Evolutionary conservation across 2,113 vertebrate species (phyloP).

Genomic region (Baryphthengus martii): DNA sequence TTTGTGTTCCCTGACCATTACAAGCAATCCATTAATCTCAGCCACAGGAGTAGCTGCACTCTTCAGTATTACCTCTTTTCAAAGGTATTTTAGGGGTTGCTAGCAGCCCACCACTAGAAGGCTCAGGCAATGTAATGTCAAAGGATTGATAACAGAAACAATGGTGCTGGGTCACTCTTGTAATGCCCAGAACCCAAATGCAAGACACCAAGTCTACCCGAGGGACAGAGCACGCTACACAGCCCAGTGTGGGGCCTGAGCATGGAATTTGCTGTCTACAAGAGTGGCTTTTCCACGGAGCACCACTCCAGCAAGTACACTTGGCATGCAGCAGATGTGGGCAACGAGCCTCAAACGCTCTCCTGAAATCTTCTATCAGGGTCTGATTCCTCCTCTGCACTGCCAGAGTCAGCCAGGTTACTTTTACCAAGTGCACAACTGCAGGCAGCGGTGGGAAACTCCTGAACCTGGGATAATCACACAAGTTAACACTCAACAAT

Average conservation of each 20-base stretch:
- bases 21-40: background rate
- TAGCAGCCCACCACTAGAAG: background rate
- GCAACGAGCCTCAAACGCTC: background rate
- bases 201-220: background rate
- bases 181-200: background rate
- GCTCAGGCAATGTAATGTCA: background rate
- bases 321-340: background rate
- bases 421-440: background rate
- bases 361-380: background rate
- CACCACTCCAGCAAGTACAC: background rate
- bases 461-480: background rate
- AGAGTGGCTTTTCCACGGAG: background rate
- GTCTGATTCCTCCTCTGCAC: background rate
- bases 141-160: background rate
- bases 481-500: background rate
- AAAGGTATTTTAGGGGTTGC: background rate
- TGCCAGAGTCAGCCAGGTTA: background rate
- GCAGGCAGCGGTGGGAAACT: background rate
- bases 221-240: background rate
- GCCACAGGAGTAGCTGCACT: background rate
- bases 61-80: background rate
- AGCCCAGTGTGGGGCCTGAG: background rate
- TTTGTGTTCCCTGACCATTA: background rate
- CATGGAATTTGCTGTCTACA: background rate
- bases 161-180: accelerated